These are phyloP conservation scores for Festucalex cinctus DNA, from an alignment of 2,113 vertebrate species.

Conservation along the genomic window DNA sequence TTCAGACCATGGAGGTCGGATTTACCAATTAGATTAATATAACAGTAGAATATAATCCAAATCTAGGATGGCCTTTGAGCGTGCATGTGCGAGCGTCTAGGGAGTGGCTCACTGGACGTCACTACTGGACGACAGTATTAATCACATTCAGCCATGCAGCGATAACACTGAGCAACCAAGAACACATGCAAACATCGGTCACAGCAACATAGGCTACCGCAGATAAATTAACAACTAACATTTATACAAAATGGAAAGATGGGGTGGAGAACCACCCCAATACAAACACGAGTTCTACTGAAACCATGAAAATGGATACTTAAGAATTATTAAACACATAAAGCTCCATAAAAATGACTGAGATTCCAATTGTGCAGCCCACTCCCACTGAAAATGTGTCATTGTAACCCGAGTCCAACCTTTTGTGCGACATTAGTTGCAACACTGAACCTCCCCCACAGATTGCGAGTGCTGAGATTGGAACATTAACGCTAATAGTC, in stretches of 20 bases:
- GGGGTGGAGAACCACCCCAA: neutral
- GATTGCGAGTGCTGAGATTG: conserved; percentile 12
- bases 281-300: neutral
- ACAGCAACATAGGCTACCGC: conserved; percentile 16
- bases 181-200: conserved; percentile 24
- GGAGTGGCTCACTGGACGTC: conserved; percentile 41
- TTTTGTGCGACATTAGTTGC: conserved; percentile 22
- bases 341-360: conserved; percentile 3
- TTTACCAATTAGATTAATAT: conserved; percentile 31
- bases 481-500: conserved; percentile 20
- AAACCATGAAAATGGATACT: neutral
- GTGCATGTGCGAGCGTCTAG: conserved; percentile 23
- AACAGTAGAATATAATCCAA: conserved; percentile 15
- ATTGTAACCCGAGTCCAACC: conserved; percentile 22
- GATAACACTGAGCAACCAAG: conserved; percentile 19
- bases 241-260: conserved; percentile 16
- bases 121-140: conserved; percentile 44
- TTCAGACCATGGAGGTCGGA: conserved; percentile 7
- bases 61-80: conserved; percentile 33
- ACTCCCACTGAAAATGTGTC: conserved; percentile 16
- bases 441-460: conserved; percentile 26
- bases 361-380: conserved; percentile 11
- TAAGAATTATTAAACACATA: neutral
- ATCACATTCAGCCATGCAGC: conserved; percentile 52
- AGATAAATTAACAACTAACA: conserved; percentile 45